Evolutionary conservation across 1,140 invertebrate species (phyloP).

Genomic region (Hylaeus anthracinus): DNA sequence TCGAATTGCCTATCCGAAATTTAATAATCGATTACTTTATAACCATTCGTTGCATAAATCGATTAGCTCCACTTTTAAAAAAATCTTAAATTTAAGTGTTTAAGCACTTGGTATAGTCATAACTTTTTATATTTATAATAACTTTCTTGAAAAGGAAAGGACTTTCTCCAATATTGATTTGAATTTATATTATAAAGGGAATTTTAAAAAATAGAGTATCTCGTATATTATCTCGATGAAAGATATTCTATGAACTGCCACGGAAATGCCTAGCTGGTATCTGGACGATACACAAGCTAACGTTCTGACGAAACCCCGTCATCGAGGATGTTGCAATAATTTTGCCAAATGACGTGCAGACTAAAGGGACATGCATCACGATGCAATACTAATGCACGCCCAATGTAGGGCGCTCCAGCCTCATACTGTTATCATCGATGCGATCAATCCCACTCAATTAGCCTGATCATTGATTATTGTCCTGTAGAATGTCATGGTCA

Average conservation of each 20-base stretch:
- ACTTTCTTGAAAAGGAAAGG: too few relatives aligned
- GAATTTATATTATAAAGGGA: too few relatives aligned
- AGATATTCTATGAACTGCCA: too few relatives aligned
- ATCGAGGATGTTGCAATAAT: constrained; percentile 67
- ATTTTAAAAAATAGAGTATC: too few relatives aligned
- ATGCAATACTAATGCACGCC: constrained; percentile 72
- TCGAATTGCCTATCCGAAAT: constrained; percentile 8
- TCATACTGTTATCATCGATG: constrained; percentile 78
- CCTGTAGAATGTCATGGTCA: constrained; percentile 68
- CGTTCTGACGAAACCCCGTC: constrained; percentile 55
- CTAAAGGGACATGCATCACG: constrained; percentile 70
- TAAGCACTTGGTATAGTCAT: too few relatives aligned
- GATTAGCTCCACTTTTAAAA: too few relatives aligned
- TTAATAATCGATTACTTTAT: neutral
- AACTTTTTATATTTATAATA: too few relatives aligned
- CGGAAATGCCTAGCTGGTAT: neutral
- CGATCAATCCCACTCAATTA: constrained; percentile 81
- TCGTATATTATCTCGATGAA: too few relatives aligned
- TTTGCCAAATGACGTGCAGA: constrained; percentile 70
- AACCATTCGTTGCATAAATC: too few relatives aligned
- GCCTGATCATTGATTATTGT: constrained; percentile 81
- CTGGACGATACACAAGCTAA: neutral
- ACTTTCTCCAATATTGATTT: too few relatives aligned
- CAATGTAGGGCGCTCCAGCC: constrained; percentile 53
- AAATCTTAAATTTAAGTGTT: too few relatives aligned